Base-by-base conservation (phyloP, 2,888 invertebrate genomes). In the Ichneumoninae sp. region DNA sequence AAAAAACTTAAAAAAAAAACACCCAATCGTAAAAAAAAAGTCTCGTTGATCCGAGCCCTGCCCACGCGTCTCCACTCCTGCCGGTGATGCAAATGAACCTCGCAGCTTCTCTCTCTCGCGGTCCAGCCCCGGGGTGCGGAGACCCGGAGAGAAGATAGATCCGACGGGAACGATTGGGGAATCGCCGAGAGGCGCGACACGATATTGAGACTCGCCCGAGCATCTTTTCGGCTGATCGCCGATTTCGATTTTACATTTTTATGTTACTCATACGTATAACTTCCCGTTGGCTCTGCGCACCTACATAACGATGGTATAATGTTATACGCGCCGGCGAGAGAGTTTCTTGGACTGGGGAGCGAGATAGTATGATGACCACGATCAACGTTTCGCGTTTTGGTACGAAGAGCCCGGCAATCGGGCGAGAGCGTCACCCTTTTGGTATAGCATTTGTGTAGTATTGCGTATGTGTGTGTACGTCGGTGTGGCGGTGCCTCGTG, bases 51-150 rank as follows among this genome's bases (percentile, higher is more conserved):
- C 81, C 70, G 66, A 78, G 76, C 68, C 68, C 82, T 73, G 68
- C 85, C 85, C 82, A 85, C 85, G 82, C 85, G 66, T 47, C 33
- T 82, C 80, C 36, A 1, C 50, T 65, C 79, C 75, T 66, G 82
- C 76, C 76, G 52, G 63, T 71, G 82, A 85, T 85, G 85, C 85
- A 85, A 85, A 85, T 85, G 85, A 82, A 80, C 40, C 66, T 22
- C 75, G 65, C 75, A 47, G 50, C 65, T 13, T 47, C 73, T 22
- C 30, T 69, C 60, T 65, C 68, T 40, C 65, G 73, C 54, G 71
- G 82, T 60, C 66, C 66, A 71, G 82, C 75, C 69, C n/a, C 74
- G 16, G 70, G 33, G 16, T 16, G 30, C 26, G 57, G 68, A 68
- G 60, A 69, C 19, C 54, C 71, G 71, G 76, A 47, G 73, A 73